Evolutionary conservation across 2,797 vertebrate genomes (phyloP).

Genomic region (Dendrocincla fuliginosa): DNA sequence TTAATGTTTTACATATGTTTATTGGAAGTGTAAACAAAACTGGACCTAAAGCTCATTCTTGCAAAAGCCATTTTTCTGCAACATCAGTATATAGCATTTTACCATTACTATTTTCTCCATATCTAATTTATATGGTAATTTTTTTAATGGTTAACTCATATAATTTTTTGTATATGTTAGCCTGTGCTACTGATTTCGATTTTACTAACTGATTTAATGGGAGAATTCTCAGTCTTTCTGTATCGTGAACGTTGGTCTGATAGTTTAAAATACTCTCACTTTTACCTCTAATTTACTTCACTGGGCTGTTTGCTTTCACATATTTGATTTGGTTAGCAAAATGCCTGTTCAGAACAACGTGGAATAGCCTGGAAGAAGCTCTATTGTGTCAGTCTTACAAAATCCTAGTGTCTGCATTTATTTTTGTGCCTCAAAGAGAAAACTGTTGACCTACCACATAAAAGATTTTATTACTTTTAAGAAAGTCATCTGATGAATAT

Average conservation of each 20-base stretch:
- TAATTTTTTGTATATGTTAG: conserved; percentile 2
- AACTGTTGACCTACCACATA: neutral
- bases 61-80: neutral
- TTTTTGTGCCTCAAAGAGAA: conserved; percentile 15
- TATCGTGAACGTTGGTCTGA: neutral
- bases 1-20: neutral
- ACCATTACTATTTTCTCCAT: neutral
- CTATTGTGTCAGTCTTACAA: neutral
- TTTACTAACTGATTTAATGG: conserved; percentile 47
- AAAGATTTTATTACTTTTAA: neutral
- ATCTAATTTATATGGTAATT: neutral
- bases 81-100: neutral
- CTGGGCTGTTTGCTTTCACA: neutral
- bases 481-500: neutral
- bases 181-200: conserved; percentile 10
- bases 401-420: conserved; percentile 25
- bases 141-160: conserved; percentile 53
- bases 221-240: neutral
- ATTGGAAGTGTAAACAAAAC: neutral
- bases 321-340: conserved; percentile 46
- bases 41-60: conserved; percentile 7
- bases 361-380: conserved; percentile 44
- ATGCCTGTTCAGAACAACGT: neutral
- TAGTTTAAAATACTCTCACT: conserved; percentile 10
- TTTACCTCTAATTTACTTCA: neutral